phyloP scores from a whole-genome alignment of 2,113 vertebrate species.

The Podilymbus podiceps region DNA sequence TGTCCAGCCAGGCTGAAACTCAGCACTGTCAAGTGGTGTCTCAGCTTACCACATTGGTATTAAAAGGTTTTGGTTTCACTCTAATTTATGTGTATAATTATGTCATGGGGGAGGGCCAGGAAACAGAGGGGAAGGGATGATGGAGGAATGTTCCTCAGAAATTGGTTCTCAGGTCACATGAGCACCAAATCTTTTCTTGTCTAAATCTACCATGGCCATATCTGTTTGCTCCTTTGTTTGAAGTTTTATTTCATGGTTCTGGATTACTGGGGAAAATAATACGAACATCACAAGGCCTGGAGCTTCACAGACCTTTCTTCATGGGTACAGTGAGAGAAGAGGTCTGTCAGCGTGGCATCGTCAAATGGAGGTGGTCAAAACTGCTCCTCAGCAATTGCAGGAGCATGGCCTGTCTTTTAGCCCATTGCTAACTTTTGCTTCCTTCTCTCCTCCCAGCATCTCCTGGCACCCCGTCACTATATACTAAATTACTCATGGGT shows the following conservation, averaged over 20 bases:
- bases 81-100: not conserved
- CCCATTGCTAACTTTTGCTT: not conserved
- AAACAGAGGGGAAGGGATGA: not conserved
- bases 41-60: not conserved
- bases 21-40: not conserved
- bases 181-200: not conserved
- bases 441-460: not conserved
- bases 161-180: not conserved
- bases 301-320: not conserved
- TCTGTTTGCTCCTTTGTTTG: not conserved
- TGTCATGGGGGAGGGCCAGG: not conserved
- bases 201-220: not conserved
- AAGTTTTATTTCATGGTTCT: not conserved
- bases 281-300: not conserved
- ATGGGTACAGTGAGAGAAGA: not conserved
- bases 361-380: fast-evolving
- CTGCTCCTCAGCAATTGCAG: not conserved
- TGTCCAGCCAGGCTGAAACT: constrained; percentile 49
- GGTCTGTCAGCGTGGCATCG: fast-evolving
- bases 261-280: not conserved
- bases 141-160: constrained; percentile 19
- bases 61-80: constrained; percentile 58
- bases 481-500: not conserved
- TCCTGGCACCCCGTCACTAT: not conserved
- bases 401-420: not conserved